Percentiles rank a stretch among this genome's conserved stretches.
Evolutionary conservation across 2,113 vertebrate species (phyloP).

Genomic region (Spea bombifrons): DNA sequence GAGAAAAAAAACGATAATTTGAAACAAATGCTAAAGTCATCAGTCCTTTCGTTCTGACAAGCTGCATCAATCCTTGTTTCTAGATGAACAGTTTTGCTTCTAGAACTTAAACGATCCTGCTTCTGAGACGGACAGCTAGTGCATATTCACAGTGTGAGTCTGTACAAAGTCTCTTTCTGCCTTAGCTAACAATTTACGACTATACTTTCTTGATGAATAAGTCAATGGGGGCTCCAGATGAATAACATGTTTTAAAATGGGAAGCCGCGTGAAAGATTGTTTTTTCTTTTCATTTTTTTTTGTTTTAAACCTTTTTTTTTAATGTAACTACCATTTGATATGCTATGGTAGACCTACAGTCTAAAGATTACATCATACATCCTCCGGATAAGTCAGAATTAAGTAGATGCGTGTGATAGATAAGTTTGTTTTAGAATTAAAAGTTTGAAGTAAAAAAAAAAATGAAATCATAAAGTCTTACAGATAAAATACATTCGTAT

Average conservation of each 20-base stretch:
- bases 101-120: conserved; percentile 42
- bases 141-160: conserved; percentile 39
- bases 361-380: conserved; percentile 13
- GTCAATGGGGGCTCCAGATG: conserved; percentile 17
- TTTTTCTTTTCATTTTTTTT: neutral
- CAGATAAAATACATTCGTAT: too few relatives aligned
- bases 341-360: neutral
- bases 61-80: conserved; percentile 42
- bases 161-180: conserved; percentile 44
- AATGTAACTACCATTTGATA: neutral
- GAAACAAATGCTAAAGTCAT: conserved; percentile 43
- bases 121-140: conserved; percentile 36
- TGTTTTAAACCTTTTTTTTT: neutral
- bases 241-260: conserved; percentile 4
- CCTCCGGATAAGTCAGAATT: conserved; percentile 8
- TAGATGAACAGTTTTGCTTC: conserved; percentile 46
- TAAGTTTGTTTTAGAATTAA: neutral
- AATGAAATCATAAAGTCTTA: too few relatives aligned
- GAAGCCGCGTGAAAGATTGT: conserved; percentile 16
- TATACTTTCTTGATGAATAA: conserved; percentile 25
- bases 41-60: conserved; percentile 29
- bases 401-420: conserved; percentile 21
- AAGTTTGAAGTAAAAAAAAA: too few relatives aligned
- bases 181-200: conserved; percentile 45
- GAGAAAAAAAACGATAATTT: conserved; percentile 38